These are phyloP conservation scores for Dascillus cervinus DNA, from an alignment of 2,888 invertebrate genomes.

Conservation along the genomic window DNA sequence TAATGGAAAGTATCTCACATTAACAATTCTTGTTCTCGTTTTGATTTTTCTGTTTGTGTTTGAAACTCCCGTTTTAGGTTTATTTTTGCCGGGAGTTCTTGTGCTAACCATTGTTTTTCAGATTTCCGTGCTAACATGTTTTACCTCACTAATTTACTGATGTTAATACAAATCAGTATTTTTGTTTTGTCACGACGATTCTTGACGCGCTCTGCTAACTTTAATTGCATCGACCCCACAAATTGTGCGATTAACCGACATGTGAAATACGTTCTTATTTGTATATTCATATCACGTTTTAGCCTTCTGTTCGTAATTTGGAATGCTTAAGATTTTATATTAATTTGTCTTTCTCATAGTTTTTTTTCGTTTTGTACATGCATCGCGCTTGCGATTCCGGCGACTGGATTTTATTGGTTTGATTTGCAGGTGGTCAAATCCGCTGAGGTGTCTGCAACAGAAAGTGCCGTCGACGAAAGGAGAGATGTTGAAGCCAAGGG, in stretches of 20 bases:
- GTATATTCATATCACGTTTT: too few relatives aligned
- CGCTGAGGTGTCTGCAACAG: conserved; percentile 16
- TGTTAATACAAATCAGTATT: conserved; percentile 9
- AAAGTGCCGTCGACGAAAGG: conserved; percentile 22
- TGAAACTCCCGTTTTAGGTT: conserved; percentile 2
- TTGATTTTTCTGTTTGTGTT: conserved; percentile 16
- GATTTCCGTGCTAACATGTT: conserved; percentile 20
- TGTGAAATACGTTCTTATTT: too few relatives aligned
- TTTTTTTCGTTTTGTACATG: too few relatives aligned
- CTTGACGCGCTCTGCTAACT: too few relatives aligned
- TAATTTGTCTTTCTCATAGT: too few relatives aligned
- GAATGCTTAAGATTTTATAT: too few relatives aligned
- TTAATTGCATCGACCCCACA: too few relatives aligned
- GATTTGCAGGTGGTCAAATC: conserved; percentile 20
- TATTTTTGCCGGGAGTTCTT: conserved; percentile 7
- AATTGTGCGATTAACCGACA: too few relatives aligned
- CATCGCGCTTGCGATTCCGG: too few relatives aligned
- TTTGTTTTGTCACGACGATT: conserved; percentile 12
- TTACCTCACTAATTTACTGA: conserved; percentile 14
- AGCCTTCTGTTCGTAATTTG: too few relatives aligned
- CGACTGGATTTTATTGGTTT: too few relatives aligned
- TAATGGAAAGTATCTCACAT: conserved; percentile 29
- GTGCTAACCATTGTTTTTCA: conserved; percentile 20
- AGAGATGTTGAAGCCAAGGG: conserved; percentile 14
- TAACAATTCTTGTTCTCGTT: conserved; percentile 20